Conservation (phyloP, 2,113 vertebrate genomes). For the Parus major region DNA sequence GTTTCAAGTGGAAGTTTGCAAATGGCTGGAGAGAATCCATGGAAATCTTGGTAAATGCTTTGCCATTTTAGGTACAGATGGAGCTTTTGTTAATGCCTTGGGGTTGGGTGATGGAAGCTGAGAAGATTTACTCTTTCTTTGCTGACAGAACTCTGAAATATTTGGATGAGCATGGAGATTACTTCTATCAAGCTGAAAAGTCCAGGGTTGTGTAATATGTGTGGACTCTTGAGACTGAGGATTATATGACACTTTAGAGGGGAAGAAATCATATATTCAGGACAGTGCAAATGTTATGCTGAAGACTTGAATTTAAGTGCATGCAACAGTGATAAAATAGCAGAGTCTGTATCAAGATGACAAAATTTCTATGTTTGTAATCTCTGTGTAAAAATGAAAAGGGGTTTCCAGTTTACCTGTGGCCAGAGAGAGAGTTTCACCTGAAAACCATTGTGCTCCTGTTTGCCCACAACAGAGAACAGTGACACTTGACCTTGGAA, state of each 20-base stretch:
- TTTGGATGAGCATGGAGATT: neutral
- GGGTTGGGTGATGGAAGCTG: neutral
- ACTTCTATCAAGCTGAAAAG: neutral
- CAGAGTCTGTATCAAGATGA: neutral
- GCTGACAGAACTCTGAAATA: neutral
- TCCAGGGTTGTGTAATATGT: neutral
- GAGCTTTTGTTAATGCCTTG: neutral
- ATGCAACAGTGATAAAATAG: neutral
- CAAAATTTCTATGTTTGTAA: neutral
- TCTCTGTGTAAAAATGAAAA: neutral
- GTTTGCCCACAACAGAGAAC: neutral
- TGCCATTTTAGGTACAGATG: neutral
- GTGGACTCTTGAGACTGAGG: neutral
- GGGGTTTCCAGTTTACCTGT: rapidly evolving
- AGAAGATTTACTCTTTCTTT: neutral
- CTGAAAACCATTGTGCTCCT: rapidly evolving
- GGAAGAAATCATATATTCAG: neutral
- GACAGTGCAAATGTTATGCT: neutral
- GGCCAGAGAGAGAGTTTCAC: neutral
- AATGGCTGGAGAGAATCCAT: neutral
- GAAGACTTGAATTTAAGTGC: neutral
- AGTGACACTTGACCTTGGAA: neutral
- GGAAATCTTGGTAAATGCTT: neutral
- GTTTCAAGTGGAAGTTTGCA: neutral
- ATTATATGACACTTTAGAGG: neutral